Evolutionary conservation across 2,888 invertebrate species (phyloP).

Genomic region (Melolontha melolontha): DNA sequence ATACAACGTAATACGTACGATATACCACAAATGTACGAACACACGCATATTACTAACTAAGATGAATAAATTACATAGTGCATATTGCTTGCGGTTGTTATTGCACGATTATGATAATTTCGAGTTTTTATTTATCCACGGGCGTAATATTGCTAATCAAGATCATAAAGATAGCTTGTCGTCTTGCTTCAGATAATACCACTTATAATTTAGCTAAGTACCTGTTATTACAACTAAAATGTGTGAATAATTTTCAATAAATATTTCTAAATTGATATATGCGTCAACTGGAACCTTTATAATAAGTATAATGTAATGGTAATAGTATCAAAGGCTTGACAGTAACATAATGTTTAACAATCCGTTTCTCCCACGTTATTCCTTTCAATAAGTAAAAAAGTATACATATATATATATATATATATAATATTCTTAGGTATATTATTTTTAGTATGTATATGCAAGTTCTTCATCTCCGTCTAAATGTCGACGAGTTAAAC

Average conservation of each 20-base stretch:
- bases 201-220: slow-evolving; percentile 42
- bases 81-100: slow-evolving; percentile 35
- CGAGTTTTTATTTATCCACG: slow-evolving; percentile 40
- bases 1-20: not conserved
- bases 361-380: slow-evolving; percentile 1
- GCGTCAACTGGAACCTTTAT: slow-evolving; percentile 28
- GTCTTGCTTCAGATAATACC: slow-evolving; percentile 41
- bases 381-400: too few relatives aligned
- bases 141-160: slow-evolving; percentile 44
- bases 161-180: slow-evolving; percentile 44
- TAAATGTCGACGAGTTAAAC: too few relatives aligned
- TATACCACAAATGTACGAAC: slow-evolving; percentile 1
- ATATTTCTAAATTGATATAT: slow-evolving; percentile 44
- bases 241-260: slow-evolving; percentile 47
- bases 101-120: slow-evolving; percentile 46
- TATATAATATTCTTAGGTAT: too few relatives aligned
- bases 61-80: slow-evolving; percentile 34
- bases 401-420: too few relatives aligned
- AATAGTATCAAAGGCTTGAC: slow-evolving; percentile 27
- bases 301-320: slow-evolving; percentile 15
- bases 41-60: slow-evolving; percentile 6
- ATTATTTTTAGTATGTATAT: too few relatives aligned
- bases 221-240: slow-evolving; percentile 43
- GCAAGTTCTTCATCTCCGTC: too few relatives aligned
- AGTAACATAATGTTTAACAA: slow-evolving; percentile 23